These are phyloP conservation scores for Bovichtus diacanthus DNA, from an alignment of 2,797 vertebrate species.

Conservation along the genomic window DNA sequence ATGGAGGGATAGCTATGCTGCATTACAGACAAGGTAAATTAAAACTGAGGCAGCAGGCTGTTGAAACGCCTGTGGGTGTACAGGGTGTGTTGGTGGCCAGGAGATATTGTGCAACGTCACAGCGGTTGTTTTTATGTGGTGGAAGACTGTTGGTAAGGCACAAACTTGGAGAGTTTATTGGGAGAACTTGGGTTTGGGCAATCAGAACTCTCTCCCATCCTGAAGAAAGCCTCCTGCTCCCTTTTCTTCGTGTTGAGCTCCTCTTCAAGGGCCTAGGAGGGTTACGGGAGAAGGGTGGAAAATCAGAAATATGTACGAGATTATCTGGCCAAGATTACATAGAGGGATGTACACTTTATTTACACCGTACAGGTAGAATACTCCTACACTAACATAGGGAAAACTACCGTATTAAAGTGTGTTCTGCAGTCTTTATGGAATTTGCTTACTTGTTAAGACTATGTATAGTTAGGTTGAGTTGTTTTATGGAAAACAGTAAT, in stretches of 20 bases:
- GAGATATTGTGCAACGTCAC: not conserved
- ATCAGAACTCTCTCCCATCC: constrained; percentile 81
- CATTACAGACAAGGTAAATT: constrained; percentile 9
- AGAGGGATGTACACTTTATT: not conserved
- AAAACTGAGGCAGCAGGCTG: constrained; percentile 46
- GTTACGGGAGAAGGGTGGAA: not conserved
- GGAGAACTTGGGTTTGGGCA: constrained; percentile 85
- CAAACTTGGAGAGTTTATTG: constrained; percentile 90
- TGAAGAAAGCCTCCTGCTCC: constrained; percentile 96
- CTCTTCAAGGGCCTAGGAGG: constrained; percentile 90
- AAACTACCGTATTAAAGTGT: not conserved
- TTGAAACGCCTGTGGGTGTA: not conserved
- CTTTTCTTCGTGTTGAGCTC: constrained; percentile 91
- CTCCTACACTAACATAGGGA: not conserved
- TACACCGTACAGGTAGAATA: not conserved
- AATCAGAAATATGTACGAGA: not conserved
- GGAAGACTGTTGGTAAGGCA: constrained; percentile 89
- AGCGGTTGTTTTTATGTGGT: constrained; percentile 66
- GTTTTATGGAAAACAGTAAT: not conserved
- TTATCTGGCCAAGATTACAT: not conserved
- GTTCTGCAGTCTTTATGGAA: not conserved
- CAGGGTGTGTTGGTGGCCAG: not conserved
- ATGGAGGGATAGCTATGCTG: constrained; percentile 28
- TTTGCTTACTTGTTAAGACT: not conserved
- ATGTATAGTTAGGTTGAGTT: not conserved